A percentile compares a stretch with the other conserved stretches of the same genome.
phyloP scores from a whole-genome alignment of 2,113 vertebrate species.

The Merops nubicus region DNA sequence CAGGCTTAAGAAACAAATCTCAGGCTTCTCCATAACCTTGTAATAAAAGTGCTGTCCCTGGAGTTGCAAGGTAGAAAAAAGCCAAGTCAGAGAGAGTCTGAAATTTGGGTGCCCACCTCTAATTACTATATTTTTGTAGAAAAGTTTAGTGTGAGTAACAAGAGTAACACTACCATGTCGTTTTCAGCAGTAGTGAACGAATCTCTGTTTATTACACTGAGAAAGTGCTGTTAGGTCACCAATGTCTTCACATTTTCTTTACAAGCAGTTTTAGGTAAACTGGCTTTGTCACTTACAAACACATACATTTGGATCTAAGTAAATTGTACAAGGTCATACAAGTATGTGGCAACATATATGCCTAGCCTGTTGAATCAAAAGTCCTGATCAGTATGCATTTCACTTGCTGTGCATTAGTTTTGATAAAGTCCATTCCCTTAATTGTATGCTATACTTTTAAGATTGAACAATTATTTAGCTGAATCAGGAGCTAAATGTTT shows the following conservation, averaged over 20 bases:
- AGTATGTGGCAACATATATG: neutral
- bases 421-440: neutral
- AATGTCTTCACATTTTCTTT: neutral
- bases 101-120: neutral
- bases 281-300: neutral
- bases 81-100: neutral
- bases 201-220: neutral
- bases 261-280: neutral
- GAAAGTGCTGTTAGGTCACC: neutral
- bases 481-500: neutral
- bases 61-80: neutral
- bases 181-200: neutral
- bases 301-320: neutral
- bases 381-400: neutral
- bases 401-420: neutral
- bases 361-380: neutral
- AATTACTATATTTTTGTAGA: neutral
- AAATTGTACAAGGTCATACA: neutral
- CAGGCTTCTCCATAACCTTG: neutral
- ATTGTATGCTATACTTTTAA: neutral
- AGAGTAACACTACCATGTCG: fast-evolving
- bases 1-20: neutral
- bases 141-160: neutral
- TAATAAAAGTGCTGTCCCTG: neutral
- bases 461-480: neutral